Conservation (phyloP, 2,797 vertebrate species). For the Onychomys torridus region DNA sequence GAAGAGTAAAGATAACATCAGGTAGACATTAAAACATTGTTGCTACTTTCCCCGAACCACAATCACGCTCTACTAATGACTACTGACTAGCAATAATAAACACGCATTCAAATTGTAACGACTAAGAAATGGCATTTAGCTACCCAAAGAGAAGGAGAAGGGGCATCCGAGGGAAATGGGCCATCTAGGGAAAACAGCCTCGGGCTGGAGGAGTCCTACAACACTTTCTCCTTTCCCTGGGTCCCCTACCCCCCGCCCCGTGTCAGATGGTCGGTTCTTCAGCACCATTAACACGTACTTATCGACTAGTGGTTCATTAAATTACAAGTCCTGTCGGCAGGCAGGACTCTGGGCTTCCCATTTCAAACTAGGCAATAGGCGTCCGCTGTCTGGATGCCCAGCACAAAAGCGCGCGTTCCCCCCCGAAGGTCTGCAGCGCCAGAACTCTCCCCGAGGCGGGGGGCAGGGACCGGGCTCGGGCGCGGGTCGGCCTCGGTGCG, state of each 20-base stretch:
- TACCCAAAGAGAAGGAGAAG: conserved; percentile 4
- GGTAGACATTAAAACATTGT: neutral
- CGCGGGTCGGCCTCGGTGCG: neutral
- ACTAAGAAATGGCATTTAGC: conserved; percentile 38
- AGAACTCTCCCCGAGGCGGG: neutral
- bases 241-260: neutral
- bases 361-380: conserved; percentile 26
- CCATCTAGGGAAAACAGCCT: neutral
- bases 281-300: conserved; percentile 72
- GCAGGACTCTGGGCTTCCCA: neutral
- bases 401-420: conserved; percentile 28
- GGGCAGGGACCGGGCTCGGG: neutral
- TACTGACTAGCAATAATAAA: conserved; percentile 40
- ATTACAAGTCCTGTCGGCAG: neutral
- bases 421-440: neutral
- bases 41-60: conserved; percentile 33
- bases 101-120: neutral
- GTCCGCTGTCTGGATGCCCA: neutral
- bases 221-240: neutral
- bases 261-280: conserved; percentile 72
- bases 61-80: conserved; percentile 16
- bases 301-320: conserved; percentile 72
- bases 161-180: neutral
- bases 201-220: neutral
- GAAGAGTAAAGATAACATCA: neutral